Percentiles rank a stretch among this genome's conserved stretches.
These are phyloP conservation scores for Crocuta crocuta DNA, from an alignment of 2,113 vertebrate species.

Conservation along the genomic window DNA sequence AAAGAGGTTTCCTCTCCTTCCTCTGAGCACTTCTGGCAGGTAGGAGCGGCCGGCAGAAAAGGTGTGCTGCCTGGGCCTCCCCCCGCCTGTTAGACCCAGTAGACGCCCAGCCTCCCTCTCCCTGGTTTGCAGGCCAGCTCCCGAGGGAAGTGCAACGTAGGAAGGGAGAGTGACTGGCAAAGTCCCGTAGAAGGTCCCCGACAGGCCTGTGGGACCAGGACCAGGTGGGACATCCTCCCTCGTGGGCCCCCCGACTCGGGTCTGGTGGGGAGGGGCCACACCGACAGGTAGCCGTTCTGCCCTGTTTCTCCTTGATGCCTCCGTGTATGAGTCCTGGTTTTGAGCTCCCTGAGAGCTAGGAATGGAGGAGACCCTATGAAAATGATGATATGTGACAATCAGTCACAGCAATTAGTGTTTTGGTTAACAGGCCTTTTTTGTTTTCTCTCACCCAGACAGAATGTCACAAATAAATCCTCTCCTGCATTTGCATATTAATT, in stretches of 20 bases:
- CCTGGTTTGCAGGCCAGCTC: neutral
- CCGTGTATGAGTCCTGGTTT: constrained; percentile 84
- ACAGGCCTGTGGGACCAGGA: neutral
- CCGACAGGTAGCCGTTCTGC: constrained; percentile 82
- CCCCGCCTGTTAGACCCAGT: rapidly evolving
- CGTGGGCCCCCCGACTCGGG: rapidly evolving
- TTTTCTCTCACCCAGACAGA: constrained; percentile 99
- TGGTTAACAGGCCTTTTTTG: constrained; percentile 99
- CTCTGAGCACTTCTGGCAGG: neutral
- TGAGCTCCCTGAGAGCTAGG: constrained; percentile 89
- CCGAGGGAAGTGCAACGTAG: neutral
- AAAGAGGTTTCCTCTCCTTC: no score
- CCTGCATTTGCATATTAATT: constrained; percentile 99
- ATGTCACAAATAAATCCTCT: constrained; percentile 99
- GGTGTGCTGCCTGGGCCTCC: neutral
- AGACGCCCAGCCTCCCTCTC: neutral
- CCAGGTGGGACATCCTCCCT: neutral
- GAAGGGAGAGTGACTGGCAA: neutral
- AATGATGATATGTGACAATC: constrained; percentile 99
- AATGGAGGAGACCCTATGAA: constrained; percentile 98
- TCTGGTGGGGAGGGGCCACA: neutral
- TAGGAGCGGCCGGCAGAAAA: neutral
- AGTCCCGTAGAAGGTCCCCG: neutral
- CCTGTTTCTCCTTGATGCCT: constrained; percentile 91
- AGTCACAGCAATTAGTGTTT: constrained; percentile 99